Base-by-base conservation (phyloP, 2,888 invertebrate species). In the Oligia strigilis region DNA sequence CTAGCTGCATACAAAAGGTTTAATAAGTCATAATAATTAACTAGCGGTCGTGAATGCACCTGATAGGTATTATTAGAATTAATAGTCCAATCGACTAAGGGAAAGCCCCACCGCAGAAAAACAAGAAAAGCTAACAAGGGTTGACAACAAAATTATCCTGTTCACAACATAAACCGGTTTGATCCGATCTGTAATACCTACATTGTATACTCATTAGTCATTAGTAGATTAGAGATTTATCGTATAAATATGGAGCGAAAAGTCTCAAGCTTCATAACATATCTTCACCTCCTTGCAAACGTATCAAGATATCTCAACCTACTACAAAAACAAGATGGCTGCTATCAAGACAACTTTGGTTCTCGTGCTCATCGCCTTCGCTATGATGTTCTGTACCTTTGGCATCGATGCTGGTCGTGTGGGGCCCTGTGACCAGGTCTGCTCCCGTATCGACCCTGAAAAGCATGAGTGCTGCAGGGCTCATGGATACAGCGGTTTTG, bases 261-360 rank as follows among this genome's bases (percentile, higher is more conserved):
- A 11, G 13, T 70, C 23, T 71, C 36, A 62, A 84, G 65, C 70
- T 60, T 80, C 71, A 84, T 17, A 60, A 80, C 80, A 84, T n/a
- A 71, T 81, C 80, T 81, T 66, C 60, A 80, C 3, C 8, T 84
- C 40, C 13, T 36, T 60, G 9, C 65, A 79, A 66, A 36, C n/a
- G 52, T 52, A 65, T 17, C 55, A 65, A n/a, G 8, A 71, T 73
- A 29, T 40, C 5, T 62, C n/a, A 69, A 69, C 4, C 9, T 43
- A 36, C 36, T 52, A 52, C 11, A 77, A 69, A n/a, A 67, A n/a
- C 29, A 80, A 77, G 46, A 84, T 81, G 81, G 80, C 80, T 9
- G 84, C 70, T 14, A 17, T 81, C 70, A 81, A 81, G 70, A 79
- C 84, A 3, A 79, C 81, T 14, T 29, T 81, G 13, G 84, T 84